Evolutionary conservation across 2,888 invertebrate species (phyloP).

Genomic region (Cheilosia scutellata): DNA sequence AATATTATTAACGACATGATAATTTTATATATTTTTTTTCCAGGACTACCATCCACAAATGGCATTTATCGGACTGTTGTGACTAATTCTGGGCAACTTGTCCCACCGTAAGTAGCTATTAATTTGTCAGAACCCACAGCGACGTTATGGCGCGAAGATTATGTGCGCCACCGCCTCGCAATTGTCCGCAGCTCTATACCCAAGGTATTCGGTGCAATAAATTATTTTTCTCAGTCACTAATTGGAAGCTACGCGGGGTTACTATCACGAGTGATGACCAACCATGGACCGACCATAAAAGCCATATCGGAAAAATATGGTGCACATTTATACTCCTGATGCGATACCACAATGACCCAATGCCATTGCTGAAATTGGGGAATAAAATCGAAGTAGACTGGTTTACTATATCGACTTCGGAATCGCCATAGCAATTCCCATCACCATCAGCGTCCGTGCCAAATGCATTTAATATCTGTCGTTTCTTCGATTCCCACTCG

Average conservation of each 20-base stretch:
- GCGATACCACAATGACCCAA: conserved; percentile 62
- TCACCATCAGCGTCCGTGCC: conserved; percentile 5
- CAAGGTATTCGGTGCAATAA: conserved; percentile 49
- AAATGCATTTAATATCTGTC: conserved; percentile 63
- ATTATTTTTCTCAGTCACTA: conserved; percentile 59
- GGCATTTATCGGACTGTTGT: conserved; percentile 74
- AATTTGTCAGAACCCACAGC: conserved; percentile 68
- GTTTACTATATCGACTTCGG: conserved; percentile 49
- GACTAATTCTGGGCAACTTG: conserved; percentile 70
- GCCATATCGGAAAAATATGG: conserved; percentile 56
- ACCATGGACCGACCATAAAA: conserved; percentile 43
- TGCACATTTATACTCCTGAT: conserved; percentile 55
- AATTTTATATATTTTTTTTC: conserved; percentile 62
- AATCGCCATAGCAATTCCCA: conserved; percentile 18
- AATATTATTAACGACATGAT: conserved; percentile 72
- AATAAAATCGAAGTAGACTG: conserved; percentile 71
- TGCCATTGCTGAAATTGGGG: conserved; percentile 63
- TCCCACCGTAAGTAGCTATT: conserved; percentile 71
- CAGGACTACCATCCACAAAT: conserved; percentile 41
- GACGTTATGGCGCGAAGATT: conserved; percentile 56
- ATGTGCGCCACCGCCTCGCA: conserved; percentile 22
- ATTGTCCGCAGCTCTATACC: conserved; percentile 36
- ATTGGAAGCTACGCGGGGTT: conserved; percentile 59
- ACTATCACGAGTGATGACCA: conserved; percentile 42
- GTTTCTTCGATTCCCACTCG: conserved; percentile 53